Percentiles rank a stretch among this genome's conserved stretches.
Conservation (phyloP, 2,113 vertebrate species). For the Picathartes gymnocephalus region DNA sequence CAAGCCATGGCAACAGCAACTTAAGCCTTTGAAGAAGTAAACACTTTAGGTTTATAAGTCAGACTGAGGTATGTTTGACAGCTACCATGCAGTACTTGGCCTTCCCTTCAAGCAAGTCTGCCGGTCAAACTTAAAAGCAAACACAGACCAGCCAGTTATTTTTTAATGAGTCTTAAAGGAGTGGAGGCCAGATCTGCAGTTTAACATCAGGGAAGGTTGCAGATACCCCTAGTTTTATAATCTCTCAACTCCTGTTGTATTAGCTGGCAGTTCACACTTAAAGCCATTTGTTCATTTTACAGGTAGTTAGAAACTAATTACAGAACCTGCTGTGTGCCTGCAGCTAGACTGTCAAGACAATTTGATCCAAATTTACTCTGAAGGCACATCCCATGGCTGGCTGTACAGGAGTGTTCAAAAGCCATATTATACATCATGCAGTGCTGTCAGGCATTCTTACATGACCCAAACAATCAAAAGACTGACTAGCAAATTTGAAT, state of each 20-base stretch:
- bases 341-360: neutral
- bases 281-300: neutral
- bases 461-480: neutral
- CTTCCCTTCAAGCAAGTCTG: neutral
- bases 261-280: neutral
- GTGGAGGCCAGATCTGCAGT: neutral
- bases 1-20: conserved; percentile 86
- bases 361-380: neutral
- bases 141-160: neutral
- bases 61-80: neutral
- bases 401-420: neutral
- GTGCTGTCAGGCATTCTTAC: neutral
- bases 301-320: neutral
- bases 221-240: neutral
- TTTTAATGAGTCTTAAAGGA: neutral
- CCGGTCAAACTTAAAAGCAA: neutral
- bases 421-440: neutral
- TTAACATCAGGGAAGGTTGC: neutral
- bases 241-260: neutral
- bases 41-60: neutral
- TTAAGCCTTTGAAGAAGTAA: conserved; percentile 79
- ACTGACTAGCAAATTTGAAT: neutral
- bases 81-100: neutral
- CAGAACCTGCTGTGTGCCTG: neutral
- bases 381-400: neutral